Percentiles rank a stretch among this genome's conserved stretches.
phyloP scores from a whole-genome alignment of 2,888 invertebrate genomes.

The Trissonchulus sp. region DNA sequence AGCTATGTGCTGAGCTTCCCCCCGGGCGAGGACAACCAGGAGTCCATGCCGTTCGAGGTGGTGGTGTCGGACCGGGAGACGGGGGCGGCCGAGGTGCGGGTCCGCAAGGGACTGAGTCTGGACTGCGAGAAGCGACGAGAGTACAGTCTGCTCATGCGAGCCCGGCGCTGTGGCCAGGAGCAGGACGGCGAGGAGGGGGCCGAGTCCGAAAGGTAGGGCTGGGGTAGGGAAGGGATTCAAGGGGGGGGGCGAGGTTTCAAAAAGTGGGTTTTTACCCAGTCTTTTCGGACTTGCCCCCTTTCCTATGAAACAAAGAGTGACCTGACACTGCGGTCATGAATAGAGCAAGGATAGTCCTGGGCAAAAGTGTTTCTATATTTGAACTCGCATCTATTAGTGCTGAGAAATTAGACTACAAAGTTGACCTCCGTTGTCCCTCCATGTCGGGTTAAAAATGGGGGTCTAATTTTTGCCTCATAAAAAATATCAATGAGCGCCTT shows the following conservation, averaged over 20 bases:
- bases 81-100: slow-evolving; percentile 74
- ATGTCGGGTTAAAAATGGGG: too few species aligned
- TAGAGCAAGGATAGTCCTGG: too few species aligned
- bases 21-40: slow-evolving; percentile 71
- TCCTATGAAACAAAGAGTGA: too few species aligned
- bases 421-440: too few species aligned
- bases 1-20: slow-evolving; percentile 47
- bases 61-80: slow-evolving; percentile 52
- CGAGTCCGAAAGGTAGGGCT: slow-evolving; percentile 70
- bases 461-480: too few species aligned
- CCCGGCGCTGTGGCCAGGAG: slow-evolving; percentile 69
- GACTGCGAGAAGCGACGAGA: slow-evolving; percentile 81
- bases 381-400: too few species aligned
- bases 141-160: slow-evolving; percentile 91
- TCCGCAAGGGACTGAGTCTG: slow-evolving; percentile 65
- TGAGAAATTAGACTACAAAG: too few species aligned
- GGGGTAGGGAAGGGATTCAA: not conserved
- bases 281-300: too few species aligned
- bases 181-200: slow-evolving; percentile 62
- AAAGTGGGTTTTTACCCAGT: too few species aligned
- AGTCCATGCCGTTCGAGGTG: slow-evolving; percentile 85
- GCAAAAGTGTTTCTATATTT: too few species aligned
- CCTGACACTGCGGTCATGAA: too few species aligned
- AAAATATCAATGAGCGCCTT: too few species aligned
- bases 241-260: not conserved